A percentile compares a stretch with the other conserved stretches of the same genome.
Conservation (phyloP, 2,797 vertebrate species). For the Monodelphis domestica region DNA sequence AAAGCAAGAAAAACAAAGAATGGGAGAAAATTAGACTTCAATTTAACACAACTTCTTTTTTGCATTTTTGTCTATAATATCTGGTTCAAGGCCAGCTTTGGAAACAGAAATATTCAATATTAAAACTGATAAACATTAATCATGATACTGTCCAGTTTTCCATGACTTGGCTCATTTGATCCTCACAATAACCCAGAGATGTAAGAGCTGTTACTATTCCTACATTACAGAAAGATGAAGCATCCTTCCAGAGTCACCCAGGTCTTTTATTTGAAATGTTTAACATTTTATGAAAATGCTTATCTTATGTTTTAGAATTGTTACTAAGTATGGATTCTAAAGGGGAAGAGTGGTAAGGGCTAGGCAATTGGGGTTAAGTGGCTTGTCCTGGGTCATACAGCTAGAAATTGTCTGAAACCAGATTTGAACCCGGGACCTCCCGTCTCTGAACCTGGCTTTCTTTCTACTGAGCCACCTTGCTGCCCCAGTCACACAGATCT, state of each 20-base stretch:
- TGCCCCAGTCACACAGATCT: not conserved
- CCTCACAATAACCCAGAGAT: not conserved
- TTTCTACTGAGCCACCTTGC: too few species aligned
- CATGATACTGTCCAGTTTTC: not conserved
- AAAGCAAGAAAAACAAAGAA: not conserved
- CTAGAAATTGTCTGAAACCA: too few species aligned
- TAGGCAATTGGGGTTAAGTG: too few species aligned
- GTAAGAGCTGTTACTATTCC: not conserved
- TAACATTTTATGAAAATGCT: too few species aligned
- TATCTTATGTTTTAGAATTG: too few species aligned
- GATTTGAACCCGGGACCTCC: too few species aligned
- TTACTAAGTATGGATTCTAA: too few species aligned
- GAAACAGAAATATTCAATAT: not conserved
- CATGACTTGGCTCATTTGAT: not conserved
- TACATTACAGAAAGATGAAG: not conserved
- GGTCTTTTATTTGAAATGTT: too few species aligned
- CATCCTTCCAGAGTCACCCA: not conserved
- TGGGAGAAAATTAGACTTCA: not conserved
- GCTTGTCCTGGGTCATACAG: too few species aligned
- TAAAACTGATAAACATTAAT: not conserved
- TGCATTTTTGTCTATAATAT: not conserved
- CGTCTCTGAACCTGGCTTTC: too few species aligned
- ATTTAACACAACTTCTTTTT: not conserved
- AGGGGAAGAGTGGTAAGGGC: too few species aligned
- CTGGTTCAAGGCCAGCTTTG: not conserved